Percentiles rank a stretch among this genome's conserved stretches.
These are phyloP conservation scores for Pogonognathellus flavescens DNA, from an alignment of 1,140 invertebrate genomes.

Conservation along the genomic window DNA sequence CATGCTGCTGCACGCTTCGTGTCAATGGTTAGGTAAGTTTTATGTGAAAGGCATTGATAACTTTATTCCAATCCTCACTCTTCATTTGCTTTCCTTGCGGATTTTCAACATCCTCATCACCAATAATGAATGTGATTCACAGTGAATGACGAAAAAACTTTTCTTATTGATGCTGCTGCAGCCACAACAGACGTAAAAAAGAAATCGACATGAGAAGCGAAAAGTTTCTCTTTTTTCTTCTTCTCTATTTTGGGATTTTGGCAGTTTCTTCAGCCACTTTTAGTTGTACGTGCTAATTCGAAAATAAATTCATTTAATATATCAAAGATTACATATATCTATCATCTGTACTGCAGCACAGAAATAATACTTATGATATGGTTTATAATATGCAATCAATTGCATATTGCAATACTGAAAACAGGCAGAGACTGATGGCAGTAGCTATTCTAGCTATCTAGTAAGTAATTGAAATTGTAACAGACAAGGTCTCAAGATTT, in stretches of 20 bases:
- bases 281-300: background rate
- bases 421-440: too few relatives aligned
- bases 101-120: background rate
- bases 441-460: too few relatives aligned
- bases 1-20: background rate
- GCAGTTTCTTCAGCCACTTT: constrained; percentile 8
- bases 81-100: background rate
- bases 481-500: too few relatives aligned
- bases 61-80: background rate
- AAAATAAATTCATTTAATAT: background rate
- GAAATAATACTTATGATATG: background rate
- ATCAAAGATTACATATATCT: background rate
- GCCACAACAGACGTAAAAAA: background rate
- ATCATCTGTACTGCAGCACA: background rate
- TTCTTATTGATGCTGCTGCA: background rate
- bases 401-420: too few relatives aligned
- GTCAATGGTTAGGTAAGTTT: background rate
- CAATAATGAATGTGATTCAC: background rate
- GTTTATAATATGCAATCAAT: too few relatives aligned
- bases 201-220: background rate
- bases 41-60: background rate
- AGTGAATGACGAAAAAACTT: background rate
- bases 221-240: background rate
- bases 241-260: constrained; percentile 23
- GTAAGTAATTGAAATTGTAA: too few relatives aligned